Percentiles rank a stretch among this genome's conserved stretches.
Evolutionary conservation across 2,888 invertebrate genomes (phyloP).

Genomic region (Sinelater perroti): DNA sequence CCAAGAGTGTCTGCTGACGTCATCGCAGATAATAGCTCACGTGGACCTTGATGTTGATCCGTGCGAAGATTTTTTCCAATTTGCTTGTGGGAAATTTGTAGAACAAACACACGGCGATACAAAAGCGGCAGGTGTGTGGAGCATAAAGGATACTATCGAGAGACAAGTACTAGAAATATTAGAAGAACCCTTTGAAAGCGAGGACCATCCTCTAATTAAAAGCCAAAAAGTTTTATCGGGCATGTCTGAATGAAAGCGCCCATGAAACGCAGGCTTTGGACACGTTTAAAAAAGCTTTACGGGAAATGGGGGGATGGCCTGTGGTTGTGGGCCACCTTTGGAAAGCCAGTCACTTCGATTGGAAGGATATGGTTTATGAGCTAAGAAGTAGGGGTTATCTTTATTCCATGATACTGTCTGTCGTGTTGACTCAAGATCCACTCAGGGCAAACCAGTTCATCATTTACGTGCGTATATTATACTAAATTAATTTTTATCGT

Average conservation of each 20-base stretch:
- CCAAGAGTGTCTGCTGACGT: constrained; percentile 47
- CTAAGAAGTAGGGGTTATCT: constrained; percentile 46
- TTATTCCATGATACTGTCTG: constrained; percentile 43
- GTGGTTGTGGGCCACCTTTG: constrained; percentile 44
- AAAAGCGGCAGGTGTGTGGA: not conserved
- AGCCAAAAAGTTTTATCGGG: constrained; percentile 40
- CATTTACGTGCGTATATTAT: no score
- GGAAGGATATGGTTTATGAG: constrained; percentile 46
- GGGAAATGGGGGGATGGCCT: constrained; percentile 52
- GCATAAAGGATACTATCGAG: constrained; percentile 49
- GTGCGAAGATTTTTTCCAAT: constrained; percentile 74
- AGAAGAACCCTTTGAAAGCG: constrained; percentile 17
- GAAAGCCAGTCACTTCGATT: constrained; percentile 45
- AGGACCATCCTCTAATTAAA: constrained; percentile 20
- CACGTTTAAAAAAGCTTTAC: constrained; percentile 42
- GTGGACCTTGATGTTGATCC: constrained; percentile 75
- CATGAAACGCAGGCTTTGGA: constrained; percentile 36
- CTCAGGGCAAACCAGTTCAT: no score
- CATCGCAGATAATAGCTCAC: constrained; percentile 72
- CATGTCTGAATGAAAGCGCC: constrained; percentile 44
- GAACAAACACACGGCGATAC: constrained; percentile 59
- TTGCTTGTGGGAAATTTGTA: constrained; percentile 67
- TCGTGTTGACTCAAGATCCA: no score
- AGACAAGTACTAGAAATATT: constrained; percentile 18
- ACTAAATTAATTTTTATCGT: no score